These are phyloP conservation scores for Serranus cabrilla DNA, from an alignment of 2,797 vertebrate genomes.

Conservation along the genomic window DNA sequence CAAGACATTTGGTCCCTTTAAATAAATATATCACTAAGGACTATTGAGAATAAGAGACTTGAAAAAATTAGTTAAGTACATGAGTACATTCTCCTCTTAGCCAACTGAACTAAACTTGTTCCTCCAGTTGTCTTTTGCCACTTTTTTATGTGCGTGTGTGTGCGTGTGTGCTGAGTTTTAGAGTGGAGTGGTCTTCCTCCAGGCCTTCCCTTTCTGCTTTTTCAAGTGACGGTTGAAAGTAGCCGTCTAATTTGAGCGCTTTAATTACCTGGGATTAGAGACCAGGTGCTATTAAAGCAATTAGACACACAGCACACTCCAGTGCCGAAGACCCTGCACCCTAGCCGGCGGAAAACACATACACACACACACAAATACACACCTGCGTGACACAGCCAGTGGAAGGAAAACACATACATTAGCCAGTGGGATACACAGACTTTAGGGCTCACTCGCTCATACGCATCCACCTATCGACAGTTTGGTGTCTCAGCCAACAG, in stretches of 20 bases:
- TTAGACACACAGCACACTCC: slow-evolving; percentile 85
- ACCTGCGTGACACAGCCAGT: slow-evolving; percentile 35
- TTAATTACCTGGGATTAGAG: slow-evolving; percentile 89
- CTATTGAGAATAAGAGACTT: background rate
- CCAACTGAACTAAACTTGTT: slow-evolving; percentile 32
- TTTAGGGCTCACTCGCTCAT: slow-evolving; percentile 23
- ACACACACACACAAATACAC: slow-evolving; percentile 53
- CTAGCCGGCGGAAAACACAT: slow-evolving; percentile 66
- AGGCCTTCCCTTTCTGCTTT: slow-evolving; percentile 79
- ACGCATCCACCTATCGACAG: slow-evolving; percentile 20
- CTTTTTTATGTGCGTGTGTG: slow-evolving; percentile 16
- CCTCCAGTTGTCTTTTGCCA: slow-evolving; percentile 25
- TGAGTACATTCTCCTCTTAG: background rate
- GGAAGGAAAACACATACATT: slow-evolving; percentile 43
- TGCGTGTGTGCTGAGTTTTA: slow-evolving; percentile 46
- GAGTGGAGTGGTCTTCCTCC: slow-evolving; percentile 75
- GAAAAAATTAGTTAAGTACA: background rate
- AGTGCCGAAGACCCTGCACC: slow-evolving; percentile 70
- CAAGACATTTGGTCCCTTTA: background rate
- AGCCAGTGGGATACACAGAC: slow-evolving; percentile 36
- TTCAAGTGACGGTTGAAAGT: slow-evolving; percentile 86
- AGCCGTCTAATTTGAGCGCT: slow-evolving; percentile 85
- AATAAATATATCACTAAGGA: background rate
- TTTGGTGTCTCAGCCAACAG: slow-evolving; percentile 19
- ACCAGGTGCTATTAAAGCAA: slow-evolving; percentile 90